These are phyloP conservation scores for Sarcophaga bullata DNA, from an alignment of 1,140 invertebrate species.

Conservation along the genomic window DNA sequence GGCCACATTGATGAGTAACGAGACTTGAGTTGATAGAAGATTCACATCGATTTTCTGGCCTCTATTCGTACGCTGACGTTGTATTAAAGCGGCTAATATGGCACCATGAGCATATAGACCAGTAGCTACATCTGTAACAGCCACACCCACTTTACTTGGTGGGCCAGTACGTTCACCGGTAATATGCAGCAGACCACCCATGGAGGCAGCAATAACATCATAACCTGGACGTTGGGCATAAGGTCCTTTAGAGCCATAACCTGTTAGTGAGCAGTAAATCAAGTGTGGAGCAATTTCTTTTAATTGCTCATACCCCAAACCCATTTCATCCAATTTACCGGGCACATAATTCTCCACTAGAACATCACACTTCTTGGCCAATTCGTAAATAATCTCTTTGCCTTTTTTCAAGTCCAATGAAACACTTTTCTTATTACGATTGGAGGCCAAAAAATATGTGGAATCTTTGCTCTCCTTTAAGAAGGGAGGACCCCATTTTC, in stretches of 20 bases:
- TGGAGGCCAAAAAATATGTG: conserved; percentile 88
- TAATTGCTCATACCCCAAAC: conserved; percentile 83
- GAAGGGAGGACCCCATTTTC: conserved; percentile 95
- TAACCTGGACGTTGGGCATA: conserved; percentile 89
- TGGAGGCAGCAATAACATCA: conserved; percentile 93
- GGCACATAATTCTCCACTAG: conserved; percentile 96
- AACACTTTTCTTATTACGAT: conserved; percentile 96
- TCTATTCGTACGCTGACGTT: conserved; percentile 78
- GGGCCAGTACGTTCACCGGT: conserved; percentile 86
- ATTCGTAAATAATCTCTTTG: conserved; percentile 76
- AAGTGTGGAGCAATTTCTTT: conserved; percentile 78
- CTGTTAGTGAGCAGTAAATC: conserved; percentile 95
- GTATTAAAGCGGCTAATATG: conserved; percentile 89
- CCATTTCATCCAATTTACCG: conserved; percentile 82
- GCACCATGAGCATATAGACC: conserved; percentile 96
- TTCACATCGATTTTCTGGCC: conserved; percentile 96
- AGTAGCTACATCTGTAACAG: conserved; percentile 92
- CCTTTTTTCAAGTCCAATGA: conserved; percentile 89
- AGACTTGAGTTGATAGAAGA: conserved; percentile 91
- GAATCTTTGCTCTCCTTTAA: conserved; percentile 76
- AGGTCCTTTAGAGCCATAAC: conserved; percentile 88
- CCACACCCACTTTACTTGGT: conserved; percentile 92
- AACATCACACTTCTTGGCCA: conserved; percentile 84
- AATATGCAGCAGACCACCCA: conserved; percentile 89
- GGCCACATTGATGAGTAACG: conserved; percentile 88